Conservation (phyloP, 2,888 invertebrate species). For the Synanthedon myopaeformis region DNA sequence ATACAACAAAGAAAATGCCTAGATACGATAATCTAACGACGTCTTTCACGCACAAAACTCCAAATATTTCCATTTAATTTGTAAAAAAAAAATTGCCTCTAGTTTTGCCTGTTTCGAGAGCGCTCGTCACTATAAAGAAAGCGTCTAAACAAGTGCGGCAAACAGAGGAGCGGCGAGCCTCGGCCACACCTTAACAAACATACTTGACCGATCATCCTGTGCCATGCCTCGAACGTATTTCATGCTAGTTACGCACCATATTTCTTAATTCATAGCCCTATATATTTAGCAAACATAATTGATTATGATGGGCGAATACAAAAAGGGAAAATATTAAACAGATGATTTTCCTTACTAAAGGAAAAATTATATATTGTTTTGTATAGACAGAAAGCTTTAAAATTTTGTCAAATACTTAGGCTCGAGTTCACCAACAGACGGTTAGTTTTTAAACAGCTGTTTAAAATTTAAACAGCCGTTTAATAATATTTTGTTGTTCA, state of each 20-base stretch:
- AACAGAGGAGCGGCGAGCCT: conserved; percentile 54
- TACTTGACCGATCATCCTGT: conserved; percentile 58
- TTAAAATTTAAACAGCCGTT: too few species aligned
- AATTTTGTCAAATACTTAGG: too few species aligned
- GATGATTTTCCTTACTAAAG: not conserved
- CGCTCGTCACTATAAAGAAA: conserved; percentile 50
- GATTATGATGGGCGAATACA: conserved; percentile 5
- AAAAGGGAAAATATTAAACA: not conserved
- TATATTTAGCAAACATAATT: conserved; percentile 20
- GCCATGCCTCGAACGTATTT: conserved; percentile 10
- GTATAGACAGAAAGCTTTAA: too few species aligned
- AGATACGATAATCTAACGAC: too few species aligned
- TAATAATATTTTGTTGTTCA: too few species aligned
- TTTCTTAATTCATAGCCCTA: conserved; percentile 9
- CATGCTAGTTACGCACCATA: conserved; percentile 3
- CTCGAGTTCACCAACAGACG: too few species aligned
- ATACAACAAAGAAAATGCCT: too few species aligned
- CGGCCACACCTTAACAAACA: conserved; percentile 32
- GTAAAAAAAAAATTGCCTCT: too few species aligned
- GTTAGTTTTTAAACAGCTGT: too few species aligned
- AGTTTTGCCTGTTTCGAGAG: not conserved
- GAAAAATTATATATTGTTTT: too few species aligned
- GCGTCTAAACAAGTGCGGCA: conserved; percentile 48
- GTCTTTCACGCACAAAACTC: too few species aligned
- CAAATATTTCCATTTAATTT: too few species aligned